Evolutionary conservation across 2,797 vertebrate genomes (phyloP).

Genomic region (Enteromius viviparus): DNA sequence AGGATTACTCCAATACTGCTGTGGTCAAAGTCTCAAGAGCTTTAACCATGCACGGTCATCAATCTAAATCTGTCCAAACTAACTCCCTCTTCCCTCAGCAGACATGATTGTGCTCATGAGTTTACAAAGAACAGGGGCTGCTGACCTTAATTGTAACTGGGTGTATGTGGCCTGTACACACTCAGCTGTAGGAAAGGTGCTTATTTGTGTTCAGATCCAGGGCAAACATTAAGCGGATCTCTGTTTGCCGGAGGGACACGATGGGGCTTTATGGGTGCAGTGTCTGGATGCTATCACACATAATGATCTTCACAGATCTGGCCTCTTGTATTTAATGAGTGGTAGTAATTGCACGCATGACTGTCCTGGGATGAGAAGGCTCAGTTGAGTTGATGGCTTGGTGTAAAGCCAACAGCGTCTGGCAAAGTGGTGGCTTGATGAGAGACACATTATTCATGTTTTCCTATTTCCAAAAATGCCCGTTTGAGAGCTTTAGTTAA

Average conservation of each 20-base stretch:
- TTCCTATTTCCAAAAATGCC: slow-evolving; percentile 68
- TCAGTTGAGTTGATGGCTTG: slow-evolving; percentile 59
- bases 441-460: slow-evolving; percentile 69
- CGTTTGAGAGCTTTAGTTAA: slow-evolving; percentile 56
- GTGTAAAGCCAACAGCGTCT: slow-evolving; percentile 70
- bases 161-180: slow-evolving; percentile 29
- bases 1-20: slow-evolving; percentile 63
- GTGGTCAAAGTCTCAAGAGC: slow-evolving; percentile 63
- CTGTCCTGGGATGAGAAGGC: slow-evolving; percentile 64
- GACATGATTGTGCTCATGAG: slow-evolving; percentile 54
- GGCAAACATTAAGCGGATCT: slow-evolving; percentile 54
- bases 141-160: slow-evolving; percentile 43
- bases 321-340: slow-evolving; percentile 72
- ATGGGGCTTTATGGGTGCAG: slow-evolving; percentile 56
- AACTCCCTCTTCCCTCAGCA: slow-evolving; percentile 51
- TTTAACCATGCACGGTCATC: slow-evolving; percentile 60
- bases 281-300: slow-evolving; percentile 68
- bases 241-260: slow-evolving; percentile 53
- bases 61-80: slow-evolving; percentile 64
- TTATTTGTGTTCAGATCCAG: slow-evolving; percentile 52
- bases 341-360: slow-evolving; percentile 71
- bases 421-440: slow-evolving; percentile 68
- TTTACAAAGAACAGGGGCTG: slow-evolving; percentile 50
- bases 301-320: slow-evolving; percentile 78
- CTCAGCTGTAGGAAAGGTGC: slow-evolving; percentile 54